These are phyloP conservation scores for Corapipo altera DNA, from an alignment of 2,113 vertebrate species.

Conservation along the genomic window DNA sequence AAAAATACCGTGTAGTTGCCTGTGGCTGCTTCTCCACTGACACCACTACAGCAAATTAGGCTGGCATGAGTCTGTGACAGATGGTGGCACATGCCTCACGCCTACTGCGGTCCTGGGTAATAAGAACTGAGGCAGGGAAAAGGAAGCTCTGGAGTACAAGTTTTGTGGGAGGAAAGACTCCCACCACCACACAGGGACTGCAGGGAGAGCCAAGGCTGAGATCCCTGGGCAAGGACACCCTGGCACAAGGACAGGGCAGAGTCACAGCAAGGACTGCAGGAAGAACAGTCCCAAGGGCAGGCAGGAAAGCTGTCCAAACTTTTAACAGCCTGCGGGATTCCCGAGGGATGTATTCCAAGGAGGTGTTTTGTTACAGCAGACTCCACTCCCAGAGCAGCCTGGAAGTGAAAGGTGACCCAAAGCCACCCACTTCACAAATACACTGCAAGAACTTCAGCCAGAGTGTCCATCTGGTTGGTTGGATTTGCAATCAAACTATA, in stretches of 20 bases:
- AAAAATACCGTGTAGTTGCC: neutral
- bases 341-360: neutral
- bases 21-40: neutral
- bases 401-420: neutral
- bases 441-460: neutral
- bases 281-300: neutral
- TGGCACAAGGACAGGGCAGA: neutral
- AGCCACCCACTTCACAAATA: neutral
- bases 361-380: neutral
- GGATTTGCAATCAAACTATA: neutral
- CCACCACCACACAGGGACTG: neutral
- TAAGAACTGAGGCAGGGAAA: neutral
- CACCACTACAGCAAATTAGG: neutral
- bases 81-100: neutral
- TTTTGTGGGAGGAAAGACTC: neutral
- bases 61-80: conserved; percentile 17
- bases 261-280: neutral
- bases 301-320: neutral
- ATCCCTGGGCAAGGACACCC: neutral
- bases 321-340: neutral
- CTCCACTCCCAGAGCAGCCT: neutral
- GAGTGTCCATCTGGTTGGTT: fast-evolving
- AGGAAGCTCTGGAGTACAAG: neutral
- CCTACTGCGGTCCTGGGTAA: neutral
- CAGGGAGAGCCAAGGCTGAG: neutral